A percentile compares a stretch with the other conserved stretches of the same genome.
These are phyloP conservation scores for Corynorhinus townsendii DNA, from an alignment of 2,113 vertebrate species.

Conservation along the genomic window DNA sequence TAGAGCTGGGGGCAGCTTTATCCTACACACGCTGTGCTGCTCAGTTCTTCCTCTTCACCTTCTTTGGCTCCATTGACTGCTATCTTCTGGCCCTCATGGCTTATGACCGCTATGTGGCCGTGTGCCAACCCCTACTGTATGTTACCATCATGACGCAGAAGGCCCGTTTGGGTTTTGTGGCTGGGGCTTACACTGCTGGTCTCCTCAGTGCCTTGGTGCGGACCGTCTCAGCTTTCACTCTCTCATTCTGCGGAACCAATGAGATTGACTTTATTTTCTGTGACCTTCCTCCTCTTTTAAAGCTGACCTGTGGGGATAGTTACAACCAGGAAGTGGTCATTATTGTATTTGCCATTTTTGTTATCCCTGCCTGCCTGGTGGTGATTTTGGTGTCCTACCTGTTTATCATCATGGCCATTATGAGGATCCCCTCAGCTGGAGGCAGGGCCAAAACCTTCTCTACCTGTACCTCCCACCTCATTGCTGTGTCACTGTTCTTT, in stretches of 20 bases:
- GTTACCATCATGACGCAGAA: constrained; percentile 18
- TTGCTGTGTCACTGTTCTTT: not conserved
- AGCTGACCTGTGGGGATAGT: constrained; percentile 32
- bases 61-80: constrained; percentile 67
- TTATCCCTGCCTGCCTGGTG: not conserved
- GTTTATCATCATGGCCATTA: not conserved
- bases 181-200: not conserved
- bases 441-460: constrained; percentile 23
- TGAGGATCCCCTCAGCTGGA: not conserved
- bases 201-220: not conserved
- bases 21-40: constrained; percentile 31
- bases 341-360: not conserved
- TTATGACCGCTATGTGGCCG: constrained; percentile 47
- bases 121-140: constrained; percentile 51
- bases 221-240: not conserved
- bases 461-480: not conserved
- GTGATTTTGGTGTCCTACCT: constrained; percentile 2
- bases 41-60: constrained; percentile 69
- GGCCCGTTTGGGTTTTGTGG: not conserved
- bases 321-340: not conserved
- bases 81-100: constrained; percentile 65
- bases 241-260: constrained; percentile 31
- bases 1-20: not conserved
- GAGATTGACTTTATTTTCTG: constrained; percentile 40
- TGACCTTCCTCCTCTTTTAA: constrained; percentile 40